phyloP scores from a whole-genome alignment of 2,888 invertebrate species.

The Leptarthrus brevirostris region DNA sequence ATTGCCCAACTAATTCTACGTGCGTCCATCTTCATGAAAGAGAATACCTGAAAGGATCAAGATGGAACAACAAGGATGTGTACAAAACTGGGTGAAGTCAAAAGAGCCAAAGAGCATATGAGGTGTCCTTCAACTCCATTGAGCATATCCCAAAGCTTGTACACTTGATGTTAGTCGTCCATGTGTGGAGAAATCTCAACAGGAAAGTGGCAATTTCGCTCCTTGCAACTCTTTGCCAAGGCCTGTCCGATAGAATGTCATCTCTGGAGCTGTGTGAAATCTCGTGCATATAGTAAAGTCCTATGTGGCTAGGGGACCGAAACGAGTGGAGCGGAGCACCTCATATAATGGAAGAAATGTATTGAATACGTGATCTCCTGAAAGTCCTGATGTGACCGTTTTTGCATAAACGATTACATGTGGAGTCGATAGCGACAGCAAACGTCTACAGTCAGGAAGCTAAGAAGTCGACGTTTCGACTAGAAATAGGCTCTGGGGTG shows the following conservation, averaged over 20 bases:
- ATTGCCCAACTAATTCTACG: constrained; percentile 38
- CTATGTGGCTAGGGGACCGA: constrained; percentile 16
- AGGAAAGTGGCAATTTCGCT: constrained; percentile 46
- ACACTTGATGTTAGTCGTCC: constrained; percentile 36
- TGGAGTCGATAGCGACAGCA: constrained; percentile 39
- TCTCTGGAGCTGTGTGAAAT: constrained; percentile 33
- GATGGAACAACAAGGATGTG: constrained; percentile 43
- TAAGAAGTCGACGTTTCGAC: constrained; percentile 18
- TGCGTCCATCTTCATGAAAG: constrained; percentile 43
- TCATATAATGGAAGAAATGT: constrained; percentile 62
- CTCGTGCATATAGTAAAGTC: constrained; percentile 28
- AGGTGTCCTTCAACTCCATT: constrained; percentile 48
- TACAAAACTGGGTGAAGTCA: constrained; percentile 35
- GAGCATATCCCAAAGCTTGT: constrained; percentile 41
- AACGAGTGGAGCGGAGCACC: constrained; percentile 30
- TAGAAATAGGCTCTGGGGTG: constrained; percentile 46
- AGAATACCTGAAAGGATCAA: constrained; percentile 39
- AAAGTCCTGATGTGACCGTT: constrained; percentile 67
- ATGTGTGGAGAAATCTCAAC: constrained; percentile 45
- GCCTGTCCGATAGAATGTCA: constrained; percentile 28
- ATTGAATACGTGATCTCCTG: constrained; percentile 68
- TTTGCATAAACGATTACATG: constrained; percentile 55
- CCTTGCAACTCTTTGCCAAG: constrained; percentile 43
- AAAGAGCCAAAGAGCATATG: constrained; percentile 37
- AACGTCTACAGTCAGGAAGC: constrained; percentile 33